phyloP scores from a whole-genome alignment of 2,113 vertebrate species.

The Catagonus wagneri region DNA sequence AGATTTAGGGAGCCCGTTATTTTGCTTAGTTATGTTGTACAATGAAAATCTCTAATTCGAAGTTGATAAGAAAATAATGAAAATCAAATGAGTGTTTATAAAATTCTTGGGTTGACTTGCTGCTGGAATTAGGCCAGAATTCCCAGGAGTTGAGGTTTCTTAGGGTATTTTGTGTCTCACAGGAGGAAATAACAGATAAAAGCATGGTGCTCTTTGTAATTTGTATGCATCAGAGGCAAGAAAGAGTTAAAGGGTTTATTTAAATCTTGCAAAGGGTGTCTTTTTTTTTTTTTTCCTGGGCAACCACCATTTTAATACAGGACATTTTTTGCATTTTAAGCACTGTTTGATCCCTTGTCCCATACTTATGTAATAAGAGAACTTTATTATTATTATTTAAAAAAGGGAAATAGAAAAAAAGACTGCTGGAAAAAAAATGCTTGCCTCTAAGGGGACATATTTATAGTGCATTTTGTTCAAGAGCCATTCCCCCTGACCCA shows the following conservation, averaged over 20 bases:
- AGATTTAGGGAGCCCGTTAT: background rate
- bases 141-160: background rate
- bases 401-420: conserved; percentile 19
- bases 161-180: background rate
- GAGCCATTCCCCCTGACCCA: background rate
- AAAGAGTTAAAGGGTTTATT: conserved; percentile 59
- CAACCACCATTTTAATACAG: conserved; percentile 37
- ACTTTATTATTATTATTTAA: conserved; percentile 31
- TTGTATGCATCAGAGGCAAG: background rate
- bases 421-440: background rate
- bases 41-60: conserved; percentile 35
- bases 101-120: conserved; percentile 38
- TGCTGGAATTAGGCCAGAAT: conserved; percentile 26
- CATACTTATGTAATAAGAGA: conserved; percentile 57
- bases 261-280: background rate
- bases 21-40: conserved; percentile 21
- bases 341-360: conserved; percentile 50
- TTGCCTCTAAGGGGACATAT: background rate
- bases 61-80: conserved; percentile 54
- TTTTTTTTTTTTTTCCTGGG: conserved; percentile 39
- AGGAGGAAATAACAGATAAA: background rate
- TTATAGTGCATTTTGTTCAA: conserved; percentile 9
- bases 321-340: conserved; percentile 68
- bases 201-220: background rate
- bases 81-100: conserved; percentile 49